Evolutionary conservation across 1,140 invertebrate genomes (phyloP).

Genomic region (Drosophila serrata): DNA sequence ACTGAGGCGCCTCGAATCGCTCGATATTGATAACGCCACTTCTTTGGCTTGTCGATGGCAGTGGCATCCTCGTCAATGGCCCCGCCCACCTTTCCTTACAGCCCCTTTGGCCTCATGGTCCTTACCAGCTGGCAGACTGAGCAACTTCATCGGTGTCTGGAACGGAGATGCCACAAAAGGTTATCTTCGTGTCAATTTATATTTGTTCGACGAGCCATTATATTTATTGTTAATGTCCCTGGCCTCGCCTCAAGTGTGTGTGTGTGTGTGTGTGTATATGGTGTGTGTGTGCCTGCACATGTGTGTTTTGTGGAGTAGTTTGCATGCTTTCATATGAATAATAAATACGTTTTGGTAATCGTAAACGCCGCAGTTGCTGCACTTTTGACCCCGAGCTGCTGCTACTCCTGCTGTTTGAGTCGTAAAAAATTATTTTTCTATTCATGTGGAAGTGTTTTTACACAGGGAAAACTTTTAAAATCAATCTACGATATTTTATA

Average conservation of each 20-base stretch:
- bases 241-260: constrained; percentile 4
- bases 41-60: constrained; percentile 46
- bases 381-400: constrained; percentile 49
- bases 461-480: background rate
- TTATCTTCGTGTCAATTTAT: constrained; percentile 64
- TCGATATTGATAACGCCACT: constrained; percentile 49
- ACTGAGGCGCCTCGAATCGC: constrained; percentile 4
- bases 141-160: constrained; percentile 55
- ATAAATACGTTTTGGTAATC: constrained; percentile 60
- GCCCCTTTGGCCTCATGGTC: background rate
- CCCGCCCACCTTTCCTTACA: constrained; percentile 2
- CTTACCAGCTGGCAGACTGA: background rate
- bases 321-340: constrained; percentile 59
- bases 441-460: constrained; percentile 16
- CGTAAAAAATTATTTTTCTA: constrained; percentile 52
- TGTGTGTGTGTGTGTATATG: too few relatives aligned
- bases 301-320: constrained; percentile 43
- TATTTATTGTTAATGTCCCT: constrained; percentile 61
- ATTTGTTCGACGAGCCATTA: constrained; percentile 64
- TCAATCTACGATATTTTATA: too few relatives aligned
- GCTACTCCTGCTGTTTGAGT: constrained; percentile 20
- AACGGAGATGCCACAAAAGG: constrained; percentile 56
- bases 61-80: constrained; percentile 25
- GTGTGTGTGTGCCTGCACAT: constrained; percentile 14
- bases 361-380: constrained; percentile 47